Conservation (phyloP, 1,140 invertebrate species). For the Megathymus violae region DNA sequence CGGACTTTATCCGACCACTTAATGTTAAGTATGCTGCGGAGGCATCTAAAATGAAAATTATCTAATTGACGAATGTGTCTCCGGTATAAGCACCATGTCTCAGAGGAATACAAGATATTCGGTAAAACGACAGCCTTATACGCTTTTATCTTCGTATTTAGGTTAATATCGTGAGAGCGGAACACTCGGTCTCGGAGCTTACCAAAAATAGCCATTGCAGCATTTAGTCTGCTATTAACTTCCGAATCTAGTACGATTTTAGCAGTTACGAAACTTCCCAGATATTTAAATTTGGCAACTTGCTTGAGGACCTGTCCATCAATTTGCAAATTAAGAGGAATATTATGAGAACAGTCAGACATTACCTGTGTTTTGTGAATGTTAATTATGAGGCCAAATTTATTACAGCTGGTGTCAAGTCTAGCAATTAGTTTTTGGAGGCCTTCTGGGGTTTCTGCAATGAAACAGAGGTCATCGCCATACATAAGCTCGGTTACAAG, state of each 20-base stretch:
- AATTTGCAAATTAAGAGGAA: constrained; percentile 11
- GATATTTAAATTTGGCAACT: constrained; percentile 5
- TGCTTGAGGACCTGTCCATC: constrained; percentile 4
- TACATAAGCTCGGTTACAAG: constrained; percentile 31
- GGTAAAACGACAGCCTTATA: constrained; percentile 32
- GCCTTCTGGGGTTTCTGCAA: constrained; percentile 32
- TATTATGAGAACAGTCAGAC: constrained; percentile 26
- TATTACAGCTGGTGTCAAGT: constrained; percentile 29
- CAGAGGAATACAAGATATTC: constrained; percentile 24
- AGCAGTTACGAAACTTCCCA: constrained; percentile 7
- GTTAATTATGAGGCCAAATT: constrained; percentile 40
- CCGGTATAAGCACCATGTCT: constrained; percentile 30
- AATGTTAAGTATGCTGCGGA: too few species aligned
- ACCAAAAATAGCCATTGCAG: constrained; percentile 20
- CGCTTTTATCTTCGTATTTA: constrained; percentile 4
- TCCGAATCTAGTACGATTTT: neutral
- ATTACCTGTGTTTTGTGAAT: constrained; percentile 44
- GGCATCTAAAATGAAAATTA: constrained; percentile 37
- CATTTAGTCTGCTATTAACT: neutral
- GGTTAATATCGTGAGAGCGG: neutral
- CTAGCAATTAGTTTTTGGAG: constrained; percentile 33
- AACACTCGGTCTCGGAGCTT: neutral
- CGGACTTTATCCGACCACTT: too few species aligned
- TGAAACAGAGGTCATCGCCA: constrained; percentile 37
- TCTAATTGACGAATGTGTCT: constrained; percentile 32